These are phyloP conservation scores for Deroplatys truncata DNA, from an alignment of 2,888 invertebrate genomes.

Conservation along the genomic window DNA sequence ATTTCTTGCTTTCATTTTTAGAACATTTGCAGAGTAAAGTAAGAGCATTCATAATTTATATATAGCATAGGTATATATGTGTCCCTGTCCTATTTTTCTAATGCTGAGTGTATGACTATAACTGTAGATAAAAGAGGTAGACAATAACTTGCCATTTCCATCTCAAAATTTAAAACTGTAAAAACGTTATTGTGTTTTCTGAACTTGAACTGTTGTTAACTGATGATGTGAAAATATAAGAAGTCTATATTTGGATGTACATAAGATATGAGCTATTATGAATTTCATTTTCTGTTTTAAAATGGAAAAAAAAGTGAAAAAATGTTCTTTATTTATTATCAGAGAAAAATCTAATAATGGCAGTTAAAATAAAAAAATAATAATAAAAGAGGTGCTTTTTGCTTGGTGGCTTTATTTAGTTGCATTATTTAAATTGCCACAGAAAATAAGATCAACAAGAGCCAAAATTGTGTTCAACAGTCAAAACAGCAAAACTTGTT, in stretches of 20 bases:
- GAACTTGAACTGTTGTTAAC: background rate
- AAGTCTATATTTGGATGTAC: background rate
- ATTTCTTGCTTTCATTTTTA: background rate
- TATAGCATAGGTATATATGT: background rate
- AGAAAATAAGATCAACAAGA: background rate
- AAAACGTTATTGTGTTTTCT: background rate
- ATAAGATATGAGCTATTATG: background rate
- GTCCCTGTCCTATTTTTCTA: background rate
- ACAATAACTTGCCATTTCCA: conserved; percentile 3
- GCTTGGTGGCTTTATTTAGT: conserved; percentile 5
- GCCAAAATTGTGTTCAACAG: conserved; percentile 24
- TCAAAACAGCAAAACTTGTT: background rate
- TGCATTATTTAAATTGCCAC: conserved; percentile 1
- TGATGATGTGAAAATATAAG: background rate
- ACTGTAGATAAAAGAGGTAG: background rate
- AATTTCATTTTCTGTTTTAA: background rate
- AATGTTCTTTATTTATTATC: background rate
- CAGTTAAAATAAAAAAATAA: background rate
- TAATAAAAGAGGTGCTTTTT: background rate
- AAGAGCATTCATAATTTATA: background rate
- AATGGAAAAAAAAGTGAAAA: background rate
- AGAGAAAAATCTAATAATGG: background rate
- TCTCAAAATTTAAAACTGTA: background rate
- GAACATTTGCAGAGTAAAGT: background rate
- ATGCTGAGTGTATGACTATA: background rate